Evolutionary conservation across 2,113 vertebrate genomes (phyloP), one percentile per base, ranked within the genome.

Genomic region (Tympanuchus pallidicinctus): DNA sequence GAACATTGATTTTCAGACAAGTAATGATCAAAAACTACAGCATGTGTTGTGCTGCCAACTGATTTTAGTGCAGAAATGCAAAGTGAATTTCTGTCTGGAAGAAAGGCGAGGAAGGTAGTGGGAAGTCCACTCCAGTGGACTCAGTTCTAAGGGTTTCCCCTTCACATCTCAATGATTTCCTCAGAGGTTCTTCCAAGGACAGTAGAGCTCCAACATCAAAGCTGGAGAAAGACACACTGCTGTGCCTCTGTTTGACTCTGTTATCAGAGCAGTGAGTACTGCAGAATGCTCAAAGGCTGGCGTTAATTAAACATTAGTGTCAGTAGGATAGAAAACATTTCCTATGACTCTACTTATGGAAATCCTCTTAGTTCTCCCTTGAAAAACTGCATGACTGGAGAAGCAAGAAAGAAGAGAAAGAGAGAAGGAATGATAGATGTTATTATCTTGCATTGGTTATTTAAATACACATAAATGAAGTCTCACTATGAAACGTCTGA

Each of bases 121-220:
- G 76, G 69, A 88, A 94, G 75, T 52, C 61, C 67, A 36, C 88
- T 83, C 43, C 2, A 11, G 59, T 77, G 45, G n/a, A 78, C 38
- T 50, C 9, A 12, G 70, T 92, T 93, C 80, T 52, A 52, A 86
- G 54, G 54, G 61, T 36, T 90, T 83, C 65, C 74, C 59, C 77
- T 85, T 93, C 80, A 61, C 64, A 32, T 78, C 73, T 78, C n/a
- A 4, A 34, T 77, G 32, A 86, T 79, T 97, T 90, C 43, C 89
- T 94, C 69, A 32, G 38, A 90, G 75, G 61, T 45, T 86, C 60
- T 75, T 93, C 86, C 75, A 83, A 91, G 91, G 82, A 45, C 21
- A 3, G 71, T 65, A 56, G 38, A 21, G 13, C 63, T 73, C 65
- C 45, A 66, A 25, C 79, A 79, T 88, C 78, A 89, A 93, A 95